Conservation (phyloP, 2,888 invertebrate species). For the Ptychoptera contaminata region DNA sequence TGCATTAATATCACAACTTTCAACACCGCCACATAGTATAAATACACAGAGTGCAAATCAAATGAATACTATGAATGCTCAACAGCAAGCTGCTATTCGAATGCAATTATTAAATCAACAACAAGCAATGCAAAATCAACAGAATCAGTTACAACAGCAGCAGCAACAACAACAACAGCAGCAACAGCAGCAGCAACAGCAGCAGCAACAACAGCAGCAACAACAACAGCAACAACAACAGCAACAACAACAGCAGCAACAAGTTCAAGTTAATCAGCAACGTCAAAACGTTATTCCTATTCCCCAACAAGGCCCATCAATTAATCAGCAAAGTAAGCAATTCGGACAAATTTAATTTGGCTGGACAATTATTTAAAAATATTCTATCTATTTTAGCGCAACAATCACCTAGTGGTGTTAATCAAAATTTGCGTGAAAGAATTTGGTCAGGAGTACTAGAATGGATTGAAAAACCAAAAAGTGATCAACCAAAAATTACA, state of each 20-base stretch:
- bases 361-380: not conserved
- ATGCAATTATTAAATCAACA: conserved; percentile 26
- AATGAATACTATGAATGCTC: conserved; percentile 11
- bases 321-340: conserved; percentile 1
- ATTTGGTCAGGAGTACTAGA: conserved; percentile 75
- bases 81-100: conserved; percentile 19
- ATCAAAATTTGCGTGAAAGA: conserved; percentile 17
- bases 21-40: conserved; percentile 33
- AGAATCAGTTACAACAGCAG: conserved; percentile 22
- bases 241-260: conserved; percentile 11
- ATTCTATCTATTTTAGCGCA: conserved; percentile 7
- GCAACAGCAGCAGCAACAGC: conserved; percentile 13
- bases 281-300: not conserved
- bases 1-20: conserved; percentile 44
- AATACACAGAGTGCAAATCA: conserved; percentile 19
- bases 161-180: conserved; percentile 23
- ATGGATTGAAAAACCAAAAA: conserved; percentile 84
- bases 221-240: conserved; percentile 16
- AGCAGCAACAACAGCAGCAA: conserved; percentile 14
- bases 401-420: conserved; percentile 15
- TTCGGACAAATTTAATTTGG: not conserved
- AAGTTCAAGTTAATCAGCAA: conserved; percentile 3
- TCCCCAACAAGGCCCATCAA: conserved; percentile 6
- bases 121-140: conserved; percentile 16
- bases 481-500: conserved; percentile 60